Conservation (phyloP, 2,888 invertebrate genomes). For the Timema cristinae region DNA sequence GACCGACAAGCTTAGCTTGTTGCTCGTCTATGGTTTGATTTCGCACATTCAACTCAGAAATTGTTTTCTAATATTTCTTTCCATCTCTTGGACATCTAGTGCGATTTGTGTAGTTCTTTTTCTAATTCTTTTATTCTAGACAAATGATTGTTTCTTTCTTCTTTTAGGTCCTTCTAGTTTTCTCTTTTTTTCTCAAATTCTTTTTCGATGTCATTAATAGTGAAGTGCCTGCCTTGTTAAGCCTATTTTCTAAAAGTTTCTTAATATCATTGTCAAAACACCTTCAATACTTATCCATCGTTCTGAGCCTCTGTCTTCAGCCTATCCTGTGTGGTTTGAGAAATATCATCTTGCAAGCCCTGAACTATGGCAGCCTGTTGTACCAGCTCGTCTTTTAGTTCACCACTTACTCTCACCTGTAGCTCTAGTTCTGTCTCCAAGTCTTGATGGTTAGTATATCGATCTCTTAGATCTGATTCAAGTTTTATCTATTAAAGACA, state of each 20-base stretch:
- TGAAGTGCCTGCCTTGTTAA: background rate
- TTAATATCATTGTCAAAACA: too few species aligned
- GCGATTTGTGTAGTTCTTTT: background rate
- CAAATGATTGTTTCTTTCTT: background rate
- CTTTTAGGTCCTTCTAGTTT: background rate
- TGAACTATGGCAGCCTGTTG: conserved; percentile 6
- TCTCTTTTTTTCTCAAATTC: background rate
- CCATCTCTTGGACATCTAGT: background rate
- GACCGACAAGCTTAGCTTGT: background rate
- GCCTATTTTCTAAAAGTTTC: too few species aligned
- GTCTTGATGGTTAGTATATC: background rate
- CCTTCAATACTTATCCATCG: too few species aligned
- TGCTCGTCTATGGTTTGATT: background rate
- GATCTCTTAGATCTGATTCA: background rate
- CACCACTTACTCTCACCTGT: background rate
- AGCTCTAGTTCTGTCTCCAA: background rate
- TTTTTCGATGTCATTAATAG: background rate
- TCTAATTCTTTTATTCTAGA: conserved; percentile 1
- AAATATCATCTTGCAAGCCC: conserved; percentile 2
- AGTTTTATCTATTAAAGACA: background rate
- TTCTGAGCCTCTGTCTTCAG: too few species aligned
- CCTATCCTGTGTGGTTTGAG: background rate
- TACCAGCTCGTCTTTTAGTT: conserved; percentile 7
- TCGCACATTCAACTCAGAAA: background rate
- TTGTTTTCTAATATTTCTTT: background rate